Conservation (phyloP, 2,888 invertebrate species). For the Drosophila mimetica region DNA sequence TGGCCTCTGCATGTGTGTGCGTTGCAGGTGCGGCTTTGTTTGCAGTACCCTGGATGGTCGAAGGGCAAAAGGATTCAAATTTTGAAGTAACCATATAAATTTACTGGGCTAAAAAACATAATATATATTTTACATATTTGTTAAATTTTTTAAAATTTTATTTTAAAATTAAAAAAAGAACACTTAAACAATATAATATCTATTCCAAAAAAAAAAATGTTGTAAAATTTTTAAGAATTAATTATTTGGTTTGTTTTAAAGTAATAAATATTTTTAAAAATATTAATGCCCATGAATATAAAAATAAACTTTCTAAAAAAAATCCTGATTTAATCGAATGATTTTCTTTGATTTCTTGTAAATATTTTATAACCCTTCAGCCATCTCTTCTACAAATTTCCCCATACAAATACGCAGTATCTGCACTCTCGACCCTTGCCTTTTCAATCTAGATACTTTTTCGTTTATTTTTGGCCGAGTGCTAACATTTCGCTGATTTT, state of each 20-base stretch:
- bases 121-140: neutral
- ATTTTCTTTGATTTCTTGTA: no score
- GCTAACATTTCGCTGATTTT: conserved; percentile 59
- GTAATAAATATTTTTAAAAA: no score
- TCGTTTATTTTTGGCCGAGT: conserved; percentile 19
- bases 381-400: no score
- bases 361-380: neutral
- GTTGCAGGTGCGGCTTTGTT: conserved; percentile 13
- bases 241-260: no score
- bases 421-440: neutral
- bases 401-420: neutral
- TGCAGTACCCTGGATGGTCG: neutral
- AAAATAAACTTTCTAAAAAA: no score
- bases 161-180: no score
- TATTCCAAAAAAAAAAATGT: no score
- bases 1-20: neutral
- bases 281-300: no score
- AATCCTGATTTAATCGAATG: no score
- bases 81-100: neutral
- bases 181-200: no score
- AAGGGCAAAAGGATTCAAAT: neutral
- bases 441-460: neutral
- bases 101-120: no score
- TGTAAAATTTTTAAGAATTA: neutral
- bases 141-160: no score